Base-by-base conservation (phyloP, 2,888 invertebrate species). In the Nomada hirtipes region DNA sequence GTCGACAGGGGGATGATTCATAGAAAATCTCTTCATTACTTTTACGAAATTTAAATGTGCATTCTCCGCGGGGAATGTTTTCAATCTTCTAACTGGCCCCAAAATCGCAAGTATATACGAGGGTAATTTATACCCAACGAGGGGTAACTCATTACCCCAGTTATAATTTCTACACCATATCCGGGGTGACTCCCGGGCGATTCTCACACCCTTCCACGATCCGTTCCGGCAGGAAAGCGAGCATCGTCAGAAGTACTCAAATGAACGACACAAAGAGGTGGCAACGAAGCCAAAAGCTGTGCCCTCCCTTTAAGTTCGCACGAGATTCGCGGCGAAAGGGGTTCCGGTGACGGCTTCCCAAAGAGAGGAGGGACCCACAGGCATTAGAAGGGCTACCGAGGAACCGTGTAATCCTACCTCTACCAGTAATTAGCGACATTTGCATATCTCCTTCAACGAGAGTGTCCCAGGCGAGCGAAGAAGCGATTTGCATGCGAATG, bases 371-470 rank as follows among this genome's bases (percentile, higher is more conserved):
- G 52, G 55, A 68, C 61, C 61, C 55, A 57, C 74, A 67, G 64
- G 64, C 63, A 70, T 72, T 65, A 65, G 60, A 83, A 70, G 67
- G 52, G 67, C 69, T 36, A 53, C 61, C 36, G 76, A 60, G 80
- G 82, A 86, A 85, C 88, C 86, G 86, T 91, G 92, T 90, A 92
- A 93, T 91, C 86, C 89, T 79, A 89, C 83, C 86, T 89, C 87
- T 91, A 90, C 90, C 89, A 89, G 91, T 92, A 93, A 93, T 93
- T 93, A 92, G 92, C 89, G 89, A 86, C 88, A 93, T 93, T 93
- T 93, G 92, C 93, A 93, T 93, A 93, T 91, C 92, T 91, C 89
- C 78, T 84, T 85, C 83, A 87, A 85, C 86, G 87, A 87, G 78
- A 76, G 52, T 75, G 79, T 76, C 79, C 76, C 73, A 61, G 59